A percentile compares a stretch with the other conserved stretches of the same genome.
These are phyloP conservation scores for Melanotaenia parkinsoni DNA, from an alignment of 2,797 vertebrate genomes.

Conservation along the genomic window DNA sequence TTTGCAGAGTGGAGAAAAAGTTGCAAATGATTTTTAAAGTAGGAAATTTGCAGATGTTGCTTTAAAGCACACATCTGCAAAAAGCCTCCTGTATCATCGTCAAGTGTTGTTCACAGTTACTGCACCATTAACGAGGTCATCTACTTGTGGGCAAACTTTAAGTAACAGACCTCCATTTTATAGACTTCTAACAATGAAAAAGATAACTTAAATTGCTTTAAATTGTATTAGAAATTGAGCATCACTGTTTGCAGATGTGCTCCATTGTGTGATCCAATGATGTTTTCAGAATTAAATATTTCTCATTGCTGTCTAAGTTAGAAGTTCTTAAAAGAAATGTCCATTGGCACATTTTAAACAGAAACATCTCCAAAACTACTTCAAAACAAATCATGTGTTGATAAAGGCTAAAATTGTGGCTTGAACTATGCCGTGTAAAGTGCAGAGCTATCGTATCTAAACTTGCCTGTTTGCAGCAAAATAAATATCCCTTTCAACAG, in stretches of 20 bases:
- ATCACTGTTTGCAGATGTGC: constrained; percentile 4
- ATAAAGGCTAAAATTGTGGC: background rate
- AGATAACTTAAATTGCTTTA: background rate
- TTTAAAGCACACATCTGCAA: background rate
- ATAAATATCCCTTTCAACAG: background rate
- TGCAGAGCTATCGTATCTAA: too few species aligned
- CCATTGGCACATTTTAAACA: too few species aligned
- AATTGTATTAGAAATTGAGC: constrained; percentile 16
- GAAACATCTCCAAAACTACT: background rate
- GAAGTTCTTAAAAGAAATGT: too few species aligned
- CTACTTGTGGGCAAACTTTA: background rate
- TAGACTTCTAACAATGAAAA: background rate
- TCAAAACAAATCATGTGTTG: background rate
- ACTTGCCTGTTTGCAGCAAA: background rate
- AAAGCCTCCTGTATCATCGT: background rate
- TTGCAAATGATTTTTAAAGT: too few species aligned
- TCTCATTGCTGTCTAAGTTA: too few species aligned
- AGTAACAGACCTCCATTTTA: background rate
- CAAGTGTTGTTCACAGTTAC: background rate
- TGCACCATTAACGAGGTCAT: background rate
- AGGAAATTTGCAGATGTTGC: too few species aligned
- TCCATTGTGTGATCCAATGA: background rate
- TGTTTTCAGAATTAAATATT: too few species aligned
- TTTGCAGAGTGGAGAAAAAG: too few species aligned
- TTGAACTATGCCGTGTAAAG: background rate